phyloP scores from a whole-genome alignment of 2,888 invertebrate species.

The Microctonus aethiopoides region DNA sequence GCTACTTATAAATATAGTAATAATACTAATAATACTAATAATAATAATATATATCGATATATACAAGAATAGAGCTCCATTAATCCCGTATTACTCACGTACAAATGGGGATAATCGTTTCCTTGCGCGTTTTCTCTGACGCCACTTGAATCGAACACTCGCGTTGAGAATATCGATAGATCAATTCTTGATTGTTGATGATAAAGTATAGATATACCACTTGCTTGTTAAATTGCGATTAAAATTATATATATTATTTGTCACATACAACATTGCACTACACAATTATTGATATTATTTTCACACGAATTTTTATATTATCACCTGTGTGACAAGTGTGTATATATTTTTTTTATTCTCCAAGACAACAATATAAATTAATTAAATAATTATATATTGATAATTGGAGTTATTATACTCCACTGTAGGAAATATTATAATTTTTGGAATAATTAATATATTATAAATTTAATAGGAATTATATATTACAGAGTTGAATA shows the following conservation, averaged over 20 bases:
- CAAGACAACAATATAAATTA: background rate
- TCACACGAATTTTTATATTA: background rate
- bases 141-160: constrained; percentile 31
- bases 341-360: background rate
- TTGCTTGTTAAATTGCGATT: constrained; percentile 6
- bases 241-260: constrained; percentile 19
- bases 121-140: constrained; percentile 40
- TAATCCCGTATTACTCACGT: constrained; percentile 44
- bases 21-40: background rate
- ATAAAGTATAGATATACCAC: background rate
- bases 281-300: constrained; percentile 22
- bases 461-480: no score
- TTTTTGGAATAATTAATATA: no score
- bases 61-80: constrained; percentile 21
- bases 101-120: constrained; percentile 43
- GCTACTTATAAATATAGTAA: no score
- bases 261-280: constrained; percentile 9
- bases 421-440: no score
- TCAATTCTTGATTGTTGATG: constrained; percentile 32
- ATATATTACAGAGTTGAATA: no score
- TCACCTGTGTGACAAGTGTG: background rate
- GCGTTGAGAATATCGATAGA: constrained; percentile 40
- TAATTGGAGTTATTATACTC: no score
- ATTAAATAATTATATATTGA: background rate
- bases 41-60: background rate